phyloP scores from a whole-genome alignment of 2,888 invertebrate genomes.

The Stenolophus ochropezus region DNA sequence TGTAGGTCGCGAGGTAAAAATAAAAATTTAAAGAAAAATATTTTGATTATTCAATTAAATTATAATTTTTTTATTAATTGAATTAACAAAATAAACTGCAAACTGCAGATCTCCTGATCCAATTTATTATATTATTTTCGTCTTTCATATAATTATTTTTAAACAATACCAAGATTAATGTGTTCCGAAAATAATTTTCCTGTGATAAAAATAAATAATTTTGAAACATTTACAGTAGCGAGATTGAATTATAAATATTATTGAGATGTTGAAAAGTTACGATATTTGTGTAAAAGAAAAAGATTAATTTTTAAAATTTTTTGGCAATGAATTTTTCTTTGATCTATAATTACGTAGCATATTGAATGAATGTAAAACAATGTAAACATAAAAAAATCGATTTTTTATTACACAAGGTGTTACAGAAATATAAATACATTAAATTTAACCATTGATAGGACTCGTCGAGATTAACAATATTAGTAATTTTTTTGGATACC shows the following conservation, averaged over 20 bases:
- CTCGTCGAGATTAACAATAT: too few species aligned
- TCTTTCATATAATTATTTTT: slow-evolving; percentile 23
- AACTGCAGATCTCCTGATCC: neutral
- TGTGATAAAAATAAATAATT: neutral
- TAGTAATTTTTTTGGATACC: too few species aligned
- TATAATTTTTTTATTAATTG: too few species aligned
- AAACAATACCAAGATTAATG: neutral
- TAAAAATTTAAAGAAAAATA: too few species aligned
- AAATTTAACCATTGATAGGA: too few species aligned
- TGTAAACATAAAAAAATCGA: neutral
- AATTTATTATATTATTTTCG: neutral
- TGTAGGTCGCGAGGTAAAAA: too few species aligned
- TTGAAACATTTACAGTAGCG: neutral
- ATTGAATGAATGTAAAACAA: neutral
- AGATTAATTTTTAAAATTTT: neutral
- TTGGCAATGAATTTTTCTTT: neutral
- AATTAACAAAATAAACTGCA: neutral
- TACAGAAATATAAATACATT: too few species aligned
- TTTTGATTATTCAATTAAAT: too few species aligned
- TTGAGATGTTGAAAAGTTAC: neutral
- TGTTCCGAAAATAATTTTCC: slow-evolving; percentile 8
- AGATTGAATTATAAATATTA: slow-evolving; percentile 1
- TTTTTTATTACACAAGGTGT: too few species aligned
- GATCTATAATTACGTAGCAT: neutral
- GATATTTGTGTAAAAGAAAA: neutral